Evolutionary conservation across 2,888 invertebrate species (phyloP).

Genomic region (Heliothis peltigera): DNA sequence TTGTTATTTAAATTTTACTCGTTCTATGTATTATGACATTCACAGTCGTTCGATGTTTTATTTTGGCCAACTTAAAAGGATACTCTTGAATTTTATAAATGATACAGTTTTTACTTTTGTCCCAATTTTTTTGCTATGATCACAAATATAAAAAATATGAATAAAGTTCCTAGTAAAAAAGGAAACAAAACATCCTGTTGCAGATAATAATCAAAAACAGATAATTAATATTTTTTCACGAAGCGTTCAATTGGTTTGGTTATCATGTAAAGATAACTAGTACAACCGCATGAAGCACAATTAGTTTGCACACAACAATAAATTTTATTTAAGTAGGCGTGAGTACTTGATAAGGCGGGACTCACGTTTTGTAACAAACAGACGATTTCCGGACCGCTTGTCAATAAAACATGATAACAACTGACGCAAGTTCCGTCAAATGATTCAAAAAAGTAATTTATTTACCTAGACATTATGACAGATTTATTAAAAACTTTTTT

Average conservation of each 20-base stretch:
- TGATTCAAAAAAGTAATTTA: neutral
- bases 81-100: no score
- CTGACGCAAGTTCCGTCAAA: conserved; percentile 45
- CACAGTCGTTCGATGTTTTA: no score
- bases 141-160: no score
- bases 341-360: conserved; percentile 38
- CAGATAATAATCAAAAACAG: conserved; percentile 4
- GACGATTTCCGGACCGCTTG: conserved; percentile 43
- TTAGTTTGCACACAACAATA: conserved; percentile 45
- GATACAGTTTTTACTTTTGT: no score
- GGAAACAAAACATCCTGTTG: conserved; percentile 28
- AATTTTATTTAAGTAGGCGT: conserved; percentile 43
- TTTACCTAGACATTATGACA: neutral
- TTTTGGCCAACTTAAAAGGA: no score
- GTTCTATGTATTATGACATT: no score
- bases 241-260: conserved; percentile 27
- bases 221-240: conserved; percentile 38
- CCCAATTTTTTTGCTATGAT: no score
- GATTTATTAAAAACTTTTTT: neutral
- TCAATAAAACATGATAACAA: conserved; percentile 51
- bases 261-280: conserved; percentile 42
- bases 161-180: conserved; percentile 2
- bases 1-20: no score
- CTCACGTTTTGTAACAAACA: conserved; percentile 43
- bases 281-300: conserved; percentile 37